phyloP scores from a whole-genome alignment of 2,797 vertebrate genomes.

The Catamblyrhynchus diadema region DNA sequence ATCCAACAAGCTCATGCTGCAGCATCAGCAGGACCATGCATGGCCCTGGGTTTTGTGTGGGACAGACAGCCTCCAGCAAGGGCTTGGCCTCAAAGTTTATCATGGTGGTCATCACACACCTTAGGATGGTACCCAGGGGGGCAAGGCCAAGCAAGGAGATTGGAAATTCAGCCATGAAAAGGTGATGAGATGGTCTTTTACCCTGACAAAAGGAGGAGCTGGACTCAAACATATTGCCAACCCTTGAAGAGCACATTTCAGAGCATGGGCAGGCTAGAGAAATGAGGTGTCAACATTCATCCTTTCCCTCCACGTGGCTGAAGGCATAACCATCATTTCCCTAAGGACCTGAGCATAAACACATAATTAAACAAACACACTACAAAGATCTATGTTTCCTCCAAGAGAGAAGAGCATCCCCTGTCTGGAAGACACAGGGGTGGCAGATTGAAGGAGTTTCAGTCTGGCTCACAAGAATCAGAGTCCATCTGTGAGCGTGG shows the following conservation, averaged over 20 bases:
- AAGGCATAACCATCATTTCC: neutral
- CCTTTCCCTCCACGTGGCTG: neutral
- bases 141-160: neutral
- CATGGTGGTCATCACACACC: neutral
- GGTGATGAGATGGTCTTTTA: neutral
- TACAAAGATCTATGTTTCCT: neutral
- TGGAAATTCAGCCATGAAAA: neutral
- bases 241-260: neutral
- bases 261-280: neutral
- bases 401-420: neutral
- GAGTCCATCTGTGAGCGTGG: conserved; percentile 5
- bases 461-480: neutral
- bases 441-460: conserved; percentile 10
- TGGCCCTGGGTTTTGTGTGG: neutral
- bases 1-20: rapidly evolving
- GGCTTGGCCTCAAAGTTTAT: neutral
- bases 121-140: neutral
- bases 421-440: neutral
- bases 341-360: neutral
- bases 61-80: neutral
- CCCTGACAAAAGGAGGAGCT: neutral
- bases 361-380: neutral
- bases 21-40: rapidly evolving
- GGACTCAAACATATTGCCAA: neutral
- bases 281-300: neutral